These are phyloP conservation scores for Drosophila oshimai DNA, from an alignment of 1,140 invertebrate species.

Conservation along the genomic window DNA sequence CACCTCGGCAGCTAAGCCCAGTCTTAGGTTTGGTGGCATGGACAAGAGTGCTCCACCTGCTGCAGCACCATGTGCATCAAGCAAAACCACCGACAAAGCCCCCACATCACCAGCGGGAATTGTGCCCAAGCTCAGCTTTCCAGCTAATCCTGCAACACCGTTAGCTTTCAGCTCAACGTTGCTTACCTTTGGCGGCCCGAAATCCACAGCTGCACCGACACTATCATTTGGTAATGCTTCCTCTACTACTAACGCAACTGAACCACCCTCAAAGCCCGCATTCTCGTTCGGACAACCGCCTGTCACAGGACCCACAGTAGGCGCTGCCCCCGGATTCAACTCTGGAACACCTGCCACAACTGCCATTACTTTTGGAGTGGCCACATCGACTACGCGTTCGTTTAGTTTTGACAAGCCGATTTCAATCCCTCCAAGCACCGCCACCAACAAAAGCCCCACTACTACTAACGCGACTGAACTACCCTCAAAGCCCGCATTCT, in stretches of 20 bases:
- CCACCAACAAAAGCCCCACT: not conserved
- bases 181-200: conserved; percentile 5
- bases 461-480: not conserved
- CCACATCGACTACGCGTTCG: not conserved
- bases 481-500: not conserved
- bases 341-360: not conserved
- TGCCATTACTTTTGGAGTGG: conserved; percentile 27
- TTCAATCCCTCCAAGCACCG: not conserved
- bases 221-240: not conserved
- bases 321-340: conserved; percentile 32
- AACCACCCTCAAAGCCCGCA: not conserved
- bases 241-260: not conserved
- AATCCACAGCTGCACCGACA: not conserved
- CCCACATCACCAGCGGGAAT: not conserved
- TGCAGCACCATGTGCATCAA: not conserved
- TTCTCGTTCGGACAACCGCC: conserved; percentile 14
- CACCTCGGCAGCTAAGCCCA: conserved; percentile 2
- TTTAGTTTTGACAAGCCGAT: conserved; percentile 10
- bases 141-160: not conserved
- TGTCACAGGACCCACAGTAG: not conserved
- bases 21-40: not conserved
- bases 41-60: not conserved
- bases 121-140: not conserved
- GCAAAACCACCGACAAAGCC: not conserved
- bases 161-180: not conserved